These are phyloP conservation scores for Acronicta leporina DNA, from an alignment of 2,888 invertebrate genomes.

Conservation along the genomic window DNA sequence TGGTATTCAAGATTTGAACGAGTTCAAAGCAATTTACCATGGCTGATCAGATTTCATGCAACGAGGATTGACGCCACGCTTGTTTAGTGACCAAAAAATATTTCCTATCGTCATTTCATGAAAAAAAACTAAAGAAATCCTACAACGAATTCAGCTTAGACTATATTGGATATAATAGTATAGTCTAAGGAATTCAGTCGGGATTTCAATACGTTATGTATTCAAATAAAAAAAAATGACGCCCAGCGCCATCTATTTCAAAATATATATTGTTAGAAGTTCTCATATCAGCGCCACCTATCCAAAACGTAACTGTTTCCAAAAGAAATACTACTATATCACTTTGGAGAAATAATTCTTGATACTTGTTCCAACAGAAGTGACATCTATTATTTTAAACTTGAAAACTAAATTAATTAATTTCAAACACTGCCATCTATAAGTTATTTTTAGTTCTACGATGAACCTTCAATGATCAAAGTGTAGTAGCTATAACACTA, in stretches of 20 bases:
- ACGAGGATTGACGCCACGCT: slow-evolving; percentile 55
- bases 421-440: slow-evolving; percentile 18
- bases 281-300: slow-evolving; percentile 18
- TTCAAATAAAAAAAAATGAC: slow-evolving; percentile 1
- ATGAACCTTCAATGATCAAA: not conserved
- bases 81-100: slow-evolving; percentile 50
- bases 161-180: too few relatives aligned
- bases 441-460: not conserved
- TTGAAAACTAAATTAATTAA: accelerated
- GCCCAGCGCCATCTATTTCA: slow-evolving; percentile 31
- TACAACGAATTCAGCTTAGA: not conserved
- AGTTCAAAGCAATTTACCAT: slow-evolving; percentile 61
- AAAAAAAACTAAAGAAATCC: not conserved
- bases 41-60: slow-evolving; percentile 64
- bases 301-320: accelerated
- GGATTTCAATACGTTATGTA: not conserved
- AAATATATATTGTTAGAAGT: too few relatives aligned
- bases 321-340: not conserved
- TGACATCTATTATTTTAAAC: slow-evolving; percentile 12
- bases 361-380: too few relatives aligned
- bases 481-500: not conserved
- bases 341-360: not conserved
- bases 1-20: slow-evolving; percentile 57
- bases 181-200: too few relatives aligned
- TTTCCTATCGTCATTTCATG: slow-evolving; percentile 30